Conservation (phyloP, 1,140 invertebrate genomes). For the roundworm (Caenorhabditis elegans) region DNA sequence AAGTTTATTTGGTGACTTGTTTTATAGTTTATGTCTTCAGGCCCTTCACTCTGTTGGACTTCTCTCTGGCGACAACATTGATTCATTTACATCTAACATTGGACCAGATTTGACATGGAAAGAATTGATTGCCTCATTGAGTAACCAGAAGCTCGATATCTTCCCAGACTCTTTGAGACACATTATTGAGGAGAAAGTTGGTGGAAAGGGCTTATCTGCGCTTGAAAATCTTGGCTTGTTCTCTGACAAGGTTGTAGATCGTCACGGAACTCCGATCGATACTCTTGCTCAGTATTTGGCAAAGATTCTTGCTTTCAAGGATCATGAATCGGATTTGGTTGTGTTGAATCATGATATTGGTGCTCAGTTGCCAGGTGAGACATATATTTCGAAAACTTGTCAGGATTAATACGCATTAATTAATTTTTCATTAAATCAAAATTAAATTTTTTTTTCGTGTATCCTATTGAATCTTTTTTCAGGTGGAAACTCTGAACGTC, state of each 20-base stretch:
- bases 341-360: slow-evolving; percentile 89
- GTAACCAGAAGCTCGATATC: slow-evolving; percentile 83
- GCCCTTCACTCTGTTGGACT: slow-evolving; percentile 83
- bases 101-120: slow-evolving; percentile 96
- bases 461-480: too few species aligned
- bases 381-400: background rate
- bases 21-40: background rate
- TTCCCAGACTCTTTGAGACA: slow-evolving; percentile 89
- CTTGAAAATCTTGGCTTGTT: slow-evolving; percentile 77
- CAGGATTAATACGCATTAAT: too few species aligned
- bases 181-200: slow-evolving; percentile 77
- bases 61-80: slow-evolving; percentile 81
- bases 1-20: too few species aligned
- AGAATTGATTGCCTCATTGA: slow-evolving; percentile 80
- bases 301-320: slow-evolving; percentile 78
- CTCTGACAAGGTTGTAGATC: slow-evolving; percentile 78
- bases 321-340: slow-evolving; percentile 87
- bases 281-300: slow-evolving; percentile 85
- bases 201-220: slow-evolving; percentile 66
- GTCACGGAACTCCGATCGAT: slow-evolving; percentile 80
- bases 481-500: slow-evolving; percentile 72
- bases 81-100: slow-evolving; percentile 80
- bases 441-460: too few species aligned
- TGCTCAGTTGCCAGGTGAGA: slow-evolving; percentile 86
- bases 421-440: too few species aligned